Percentiles rank a stretch among this genome's conserved stretches.
phyloP scores from a whole-genome alignment of 2,888 invertebrate genomes.

The Orgyia antiqua region DNA sequence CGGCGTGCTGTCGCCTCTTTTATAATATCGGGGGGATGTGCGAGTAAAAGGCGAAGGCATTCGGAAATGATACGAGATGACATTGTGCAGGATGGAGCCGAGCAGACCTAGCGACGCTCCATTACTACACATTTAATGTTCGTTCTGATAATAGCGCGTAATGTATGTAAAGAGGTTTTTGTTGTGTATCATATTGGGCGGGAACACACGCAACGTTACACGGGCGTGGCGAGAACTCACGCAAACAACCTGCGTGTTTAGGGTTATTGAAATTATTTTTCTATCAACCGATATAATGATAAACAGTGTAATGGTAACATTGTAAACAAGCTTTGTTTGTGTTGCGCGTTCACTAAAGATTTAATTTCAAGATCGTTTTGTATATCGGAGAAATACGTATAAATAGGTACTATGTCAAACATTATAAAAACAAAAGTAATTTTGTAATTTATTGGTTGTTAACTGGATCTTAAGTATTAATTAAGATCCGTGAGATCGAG shows the following conservation, averaged over 20 bases:
- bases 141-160: constrained; percentile 13
- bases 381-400: too few species aligned
- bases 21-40: constrained; percentile 70
- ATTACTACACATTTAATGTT: constrained; percentile 14
- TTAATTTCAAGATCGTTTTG: too few species aligned
- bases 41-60: constrained; percentile 59
- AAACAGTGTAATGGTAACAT: too few species aligned
- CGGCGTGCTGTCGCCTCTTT: constrained; percentile 51
- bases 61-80: constrained; percentile 59
- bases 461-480: too few species aligned
- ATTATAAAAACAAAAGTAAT: too few species aligned
- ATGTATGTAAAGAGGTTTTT: constrained; percentile 24
- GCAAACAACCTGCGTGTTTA: constrained; percentile 17
- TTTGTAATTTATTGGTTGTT: too few species aligned
- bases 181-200: constrained; percentile 12
- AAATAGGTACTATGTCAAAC: too few species aligned
- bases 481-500: too few species aligned
- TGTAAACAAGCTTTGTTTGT: too few species aligned
- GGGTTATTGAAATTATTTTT: too few species aligned
- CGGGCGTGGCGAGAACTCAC: constrained; percentile 17
- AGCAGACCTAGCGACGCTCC: constrained; percentile 45
- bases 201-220: constrained; percentile 14
- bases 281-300: too few species aligned
- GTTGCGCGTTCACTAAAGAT: too few species aligned
- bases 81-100: constrained; percentile 38